Conservation (phyloP, 2,888 invertebrate genomes). For the Eristalis intricaria region DNA sequence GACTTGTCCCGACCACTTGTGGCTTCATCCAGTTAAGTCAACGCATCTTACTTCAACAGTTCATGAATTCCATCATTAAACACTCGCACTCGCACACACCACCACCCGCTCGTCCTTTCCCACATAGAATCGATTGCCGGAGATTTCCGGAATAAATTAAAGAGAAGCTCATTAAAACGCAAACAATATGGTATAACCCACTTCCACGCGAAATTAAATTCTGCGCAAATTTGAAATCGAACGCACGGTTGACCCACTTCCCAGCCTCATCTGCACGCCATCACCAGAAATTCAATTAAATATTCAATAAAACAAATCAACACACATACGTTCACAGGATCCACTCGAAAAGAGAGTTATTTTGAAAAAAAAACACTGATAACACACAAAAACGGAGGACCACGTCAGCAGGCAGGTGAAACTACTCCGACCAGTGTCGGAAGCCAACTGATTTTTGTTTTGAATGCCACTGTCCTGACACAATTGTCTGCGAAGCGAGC, state of each 20-base stretch:
- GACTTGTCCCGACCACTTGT: too few relatives aligned
- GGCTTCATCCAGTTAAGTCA: not conserved
- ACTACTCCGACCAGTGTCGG: conserved; percentile 44
- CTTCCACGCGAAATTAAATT: not conserved
- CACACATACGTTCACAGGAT: not conserved
- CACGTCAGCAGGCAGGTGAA: conserved; percentile 4
- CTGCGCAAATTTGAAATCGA: not conserved
- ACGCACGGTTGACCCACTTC: conserved; percentile 8
- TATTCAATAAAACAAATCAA: not conserved
- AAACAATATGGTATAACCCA: conserved; percentile 11
- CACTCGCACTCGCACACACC: not conserved
- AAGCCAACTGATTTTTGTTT: conserved; percentile 61
- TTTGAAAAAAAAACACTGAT: not conserved
- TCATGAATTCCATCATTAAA: not conserved
- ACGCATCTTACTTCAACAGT: not conserved
- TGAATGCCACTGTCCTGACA: conserved; percentile 44
- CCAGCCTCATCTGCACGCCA: not conserved
- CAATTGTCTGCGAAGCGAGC: not conserved
- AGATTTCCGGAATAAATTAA: not conserved
- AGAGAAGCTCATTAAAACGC: not conserved
- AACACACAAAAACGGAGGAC: not conserved
- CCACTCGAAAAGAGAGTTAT: not conserved
- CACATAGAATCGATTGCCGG: conserved; percentile 6
- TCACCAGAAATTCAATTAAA: not conserved
- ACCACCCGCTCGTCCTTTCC: too few relatives aligned